Conservation (phyloP, 2,113 vertebrate species). For the Ammodytes dubius region DNA sequence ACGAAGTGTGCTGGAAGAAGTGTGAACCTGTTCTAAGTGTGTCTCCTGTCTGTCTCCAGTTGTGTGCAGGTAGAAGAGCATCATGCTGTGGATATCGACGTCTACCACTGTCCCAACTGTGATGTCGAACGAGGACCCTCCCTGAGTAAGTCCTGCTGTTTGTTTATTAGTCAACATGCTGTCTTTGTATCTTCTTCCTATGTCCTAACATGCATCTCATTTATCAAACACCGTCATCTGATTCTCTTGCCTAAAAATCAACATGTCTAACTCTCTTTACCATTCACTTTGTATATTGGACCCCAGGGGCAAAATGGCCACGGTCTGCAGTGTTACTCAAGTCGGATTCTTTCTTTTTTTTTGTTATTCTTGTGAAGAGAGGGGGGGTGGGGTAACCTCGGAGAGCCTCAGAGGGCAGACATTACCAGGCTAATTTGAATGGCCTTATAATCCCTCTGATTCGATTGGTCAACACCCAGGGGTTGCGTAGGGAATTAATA, state of each 20-base stretch:
- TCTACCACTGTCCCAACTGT: constrained; percentile 99
- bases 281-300: constrained; percentile 27
- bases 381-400: constrained; percentile 38
- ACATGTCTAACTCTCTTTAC: constrained; percentile 13
- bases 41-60: constrained; percentile 80
- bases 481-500: constrained; percentile 42
- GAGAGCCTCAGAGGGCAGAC: constrained; percentile 56
- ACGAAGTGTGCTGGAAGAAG: not conserved
- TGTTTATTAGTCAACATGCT: not conserved
- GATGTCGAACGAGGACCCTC: constrained; percentile 92
- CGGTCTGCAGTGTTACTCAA: constrained; percentile 32
- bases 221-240: constrained; percentile 10
- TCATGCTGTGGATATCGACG: constrained; percentile 97
- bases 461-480: constrained; percentile 47
- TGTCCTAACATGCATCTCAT: not conserved
- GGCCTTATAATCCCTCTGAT: constrained; percentile 52
- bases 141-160: constrained; percentile 89
- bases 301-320: constrained; percentile 19
- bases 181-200: not conserved
- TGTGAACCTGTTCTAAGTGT: constrained; percentile 4
- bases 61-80: constrained; percentile 98
- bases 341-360: constrained; percentile 38
- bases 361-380: not conserved
- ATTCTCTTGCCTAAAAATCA: constrained; percentile 21
- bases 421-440: constrained; percentile 74